Evolutionary conservation across 92 coral and sea anemone species (phyloP).

Genomic region (Epizoanthus illoricatus): DNA sequence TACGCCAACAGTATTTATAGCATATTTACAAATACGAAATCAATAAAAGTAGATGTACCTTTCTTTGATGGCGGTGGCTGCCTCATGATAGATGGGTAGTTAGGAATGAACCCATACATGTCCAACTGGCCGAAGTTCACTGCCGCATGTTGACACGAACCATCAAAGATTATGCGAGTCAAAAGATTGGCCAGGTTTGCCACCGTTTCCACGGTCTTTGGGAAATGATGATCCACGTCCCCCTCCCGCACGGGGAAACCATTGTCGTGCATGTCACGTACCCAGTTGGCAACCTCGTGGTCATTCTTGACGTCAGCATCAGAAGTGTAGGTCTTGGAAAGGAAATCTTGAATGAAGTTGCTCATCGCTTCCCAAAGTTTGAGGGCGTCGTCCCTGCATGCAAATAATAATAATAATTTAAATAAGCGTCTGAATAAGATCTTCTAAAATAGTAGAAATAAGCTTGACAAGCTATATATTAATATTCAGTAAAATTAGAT

Average conservation of each 20-base stretch:
- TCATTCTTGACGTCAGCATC: slow-evolving; percentile 26
- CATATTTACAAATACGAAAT: too few relatives aligned
- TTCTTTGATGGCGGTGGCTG: slow-evolving; percentile 29
- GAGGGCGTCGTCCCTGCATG: slow-evolving; percentile 28
- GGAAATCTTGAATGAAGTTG: slow-evolving; percentile 12
- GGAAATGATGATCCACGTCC: slow-evolving; percentile 27
- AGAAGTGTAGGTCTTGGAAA: neutral
- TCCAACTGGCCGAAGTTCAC: slow-evolving; percentile 19
- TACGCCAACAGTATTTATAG: too few relatives aligned
- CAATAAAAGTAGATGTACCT: neutral
- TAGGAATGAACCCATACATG: slow-evolving; percentile 26
- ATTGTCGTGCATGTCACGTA: slow-evolving; percentile 19
- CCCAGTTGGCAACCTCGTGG: slow-evolving; percentile 23
- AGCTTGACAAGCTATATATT: too few relatives aligned
- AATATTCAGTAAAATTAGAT: too few relatives aligned
- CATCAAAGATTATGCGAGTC: slow-evolving; percentile 14
- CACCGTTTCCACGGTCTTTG: slow-evolving; percentile 6
- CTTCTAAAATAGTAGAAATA: too few relatives aligned
- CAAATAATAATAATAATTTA: too few relatives aligned
- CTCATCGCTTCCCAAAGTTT: slow-evolving; percentile 18
- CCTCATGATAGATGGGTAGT: slow-evolving; percentile 28
- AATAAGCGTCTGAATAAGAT: too few relatives aligned
- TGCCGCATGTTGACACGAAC: slow-evolving; percentile 34
- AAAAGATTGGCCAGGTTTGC: slow-evolving; percentile 6
- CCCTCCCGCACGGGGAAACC: slow-evolving; percentile 17